Evolutionary conservation across 2,888 invertebrate species (phyloP), one percentile per base, ranked within the genome.

Genomic region (Agonopterix heracliana): DNA sequence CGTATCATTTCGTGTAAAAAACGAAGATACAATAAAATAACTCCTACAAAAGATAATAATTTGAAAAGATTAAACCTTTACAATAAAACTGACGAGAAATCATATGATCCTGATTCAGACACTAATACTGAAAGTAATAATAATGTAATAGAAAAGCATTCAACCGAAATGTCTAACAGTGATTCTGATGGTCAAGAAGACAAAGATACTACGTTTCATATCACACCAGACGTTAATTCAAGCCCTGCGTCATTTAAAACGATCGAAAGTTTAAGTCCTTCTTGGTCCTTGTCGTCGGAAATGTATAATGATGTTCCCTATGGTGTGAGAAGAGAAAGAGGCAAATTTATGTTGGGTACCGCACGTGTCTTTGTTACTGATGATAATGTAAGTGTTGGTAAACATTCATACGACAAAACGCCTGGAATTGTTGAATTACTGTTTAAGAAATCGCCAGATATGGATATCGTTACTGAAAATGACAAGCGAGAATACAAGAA

Each of bases 401-500:
- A 50, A 26, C 41, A 50, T 9, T 14, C 35, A n/a, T 54, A 51
- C 45, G 44, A 50, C 41, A 34, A 47, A 38, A 54, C 50, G 4
- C 42, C 47, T 8, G 53, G 53, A 12, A 34, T 53, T 26, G 47
- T 43, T 12, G 48, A 55, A 34, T 34, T 55, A 4, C 14, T 53
- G 35, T n/a, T 50, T 10, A 11, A 45, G 10, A 55, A 48, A 9
- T 45, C 41, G 26, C 53, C 53, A 10, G 17, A 53, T 41, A 8
- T 46, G 5, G 14, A 42, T 1, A 9, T 50, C 3, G 36, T 50
- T 13, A 41, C 46, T 5, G 47, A 48, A 9, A 34, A 44, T 48
- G 53, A 54, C 44, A 50, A 51, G 46, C 35, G 48, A 43, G 26
- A 34, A 0, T 57, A 57, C 45, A 54, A 50, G 42, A 45, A 54